Conservation (phyloP, 2,113 vertebrate species). For the Candoia aspera region DNA sequence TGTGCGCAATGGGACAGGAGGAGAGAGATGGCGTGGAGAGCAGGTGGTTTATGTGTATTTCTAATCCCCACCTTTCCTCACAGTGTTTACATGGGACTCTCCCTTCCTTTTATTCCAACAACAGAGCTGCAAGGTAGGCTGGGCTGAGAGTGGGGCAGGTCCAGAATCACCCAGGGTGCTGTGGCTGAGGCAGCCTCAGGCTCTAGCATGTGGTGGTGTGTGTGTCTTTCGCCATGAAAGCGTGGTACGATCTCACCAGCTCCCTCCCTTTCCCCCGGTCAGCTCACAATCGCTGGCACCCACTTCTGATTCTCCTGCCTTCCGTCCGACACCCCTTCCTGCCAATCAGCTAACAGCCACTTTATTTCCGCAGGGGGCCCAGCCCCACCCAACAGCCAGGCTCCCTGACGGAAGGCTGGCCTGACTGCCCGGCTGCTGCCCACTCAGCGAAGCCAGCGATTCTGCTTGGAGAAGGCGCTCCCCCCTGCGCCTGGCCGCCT, state of each 20-base stretch:
- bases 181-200: background rate
- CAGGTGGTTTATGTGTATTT: background rate
- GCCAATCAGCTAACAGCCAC: background rate
- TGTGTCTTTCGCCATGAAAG: background rate
- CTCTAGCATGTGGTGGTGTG: background rate
- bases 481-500: background rate
- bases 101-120: background rate
- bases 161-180: background rate
- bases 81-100: background rate
- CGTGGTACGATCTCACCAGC: background rate
- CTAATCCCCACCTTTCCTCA: background rate
- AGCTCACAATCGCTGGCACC: background rate
- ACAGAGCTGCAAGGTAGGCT: background rate
- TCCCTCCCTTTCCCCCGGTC: background rate
- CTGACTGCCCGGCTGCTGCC: background rate
- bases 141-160: background rate
- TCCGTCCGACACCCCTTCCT: too few relatives aligned
- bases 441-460: background rate
- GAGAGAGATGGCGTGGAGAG: background rate
- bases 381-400: background rate
- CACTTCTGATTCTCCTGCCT: too few relatives aligned
- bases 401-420: fast-evolving
- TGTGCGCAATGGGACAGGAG: background rate
- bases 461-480: background rate
- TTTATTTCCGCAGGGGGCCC: background rate